phyloP scores from a whole-genome alignment of 2,113 vertebrate species.

The Platysteira castanea region DNA sequence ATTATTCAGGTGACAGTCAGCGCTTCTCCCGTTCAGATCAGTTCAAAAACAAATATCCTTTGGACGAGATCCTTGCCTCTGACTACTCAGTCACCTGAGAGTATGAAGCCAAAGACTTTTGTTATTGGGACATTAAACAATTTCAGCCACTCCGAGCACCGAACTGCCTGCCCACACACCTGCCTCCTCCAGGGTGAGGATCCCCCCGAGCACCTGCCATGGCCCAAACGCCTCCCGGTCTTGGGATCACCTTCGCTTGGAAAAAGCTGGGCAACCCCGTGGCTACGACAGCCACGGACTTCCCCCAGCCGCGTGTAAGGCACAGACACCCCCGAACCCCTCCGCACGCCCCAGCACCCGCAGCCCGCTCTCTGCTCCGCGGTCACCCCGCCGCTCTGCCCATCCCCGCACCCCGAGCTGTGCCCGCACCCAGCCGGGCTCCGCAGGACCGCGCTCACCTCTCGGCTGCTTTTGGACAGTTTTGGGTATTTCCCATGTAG shows the following conservation, averaged over 20 bases:
- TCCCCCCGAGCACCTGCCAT: background rate
- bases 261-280: rapidly evolving
- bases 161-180: background rate
- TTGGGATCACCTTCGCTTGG: background rate
- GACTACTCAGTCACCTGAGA: background rate
- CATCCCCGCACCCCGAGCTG: background rate
- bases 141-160: rapidly evolving
- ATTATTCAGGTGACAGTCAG: background rate
- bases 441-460: background rate
- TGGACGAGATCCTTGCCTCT: background rate
- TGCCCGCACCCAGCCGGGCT: background rate
- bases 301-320: rapidly evolving
- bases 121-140: background rate
- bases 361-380: rapidly evolving
- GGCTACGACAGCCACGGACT: rapidly evolving
- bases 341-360: rapidly evolving
- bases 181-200: background rate
- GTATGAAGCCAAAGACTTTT: background rate
- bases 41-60: background rate
- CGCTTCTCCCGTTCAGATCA: background rate
- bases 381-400: rapidly evolving
- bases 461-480: background rate
- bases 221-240: rapidly evolving
- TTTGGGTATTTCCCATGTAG: background rate
- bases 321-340: background rate